A percentile compares a stretch with the other conserved stretches of the same genome.
Conservation (phyloP, 2,888 invertebrate species). For the Drosophila villosipedis region DNA sequence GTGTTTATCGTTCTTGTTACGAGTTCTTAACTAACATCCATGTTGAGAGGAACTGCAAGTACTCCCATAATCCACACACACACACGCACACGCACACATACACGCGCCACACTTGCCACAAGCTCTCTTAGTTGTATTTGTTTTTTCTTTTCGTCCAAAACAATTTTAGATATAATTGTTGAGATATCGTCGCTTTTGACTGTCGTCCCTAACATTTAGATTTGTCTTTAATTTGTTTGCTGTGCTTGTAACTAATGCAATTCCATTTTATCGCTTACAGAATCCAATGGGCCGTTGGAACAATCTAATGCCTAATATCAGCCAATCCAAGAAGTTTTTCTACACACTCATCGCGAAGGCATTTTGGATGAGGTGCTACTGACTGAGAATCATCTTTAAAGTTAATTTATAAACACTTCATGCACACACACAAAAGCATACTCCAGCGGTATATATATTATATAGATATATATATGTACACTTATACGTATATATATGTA, state of each 20-base stretch:
- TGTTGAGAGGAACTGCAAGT: constrained; percentile 9
- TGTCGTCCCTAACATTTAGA: constrained; percentile 35
- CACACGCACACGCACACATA: constrained; percentile 4
- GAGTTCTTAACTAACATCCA: constrained; percentile 25
- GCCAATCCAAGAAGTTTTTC: constrained; percentile 56
- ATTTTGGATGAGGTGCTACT: constrained; percentile 56
- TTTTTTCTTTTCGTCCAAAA: not conserved
- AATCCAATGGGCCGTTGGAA: constrained; percentile 13
- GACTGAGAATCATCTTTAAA: constrained; percentile 77
- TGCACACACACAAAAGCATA: constrained; percentile 35
- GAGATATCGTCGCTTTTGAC: constrained; percentile 28
- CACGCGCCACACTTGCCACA: constrained; percentile 2
- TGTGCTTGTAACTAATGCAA: not conserved
- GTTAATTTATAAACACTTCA: constrained; percentile 34
- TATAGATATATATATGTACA: constrained; percentile 4
- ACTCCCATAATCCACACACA: constrained; percentile 16
- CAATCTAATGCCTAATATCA: constrained; percentile 54
- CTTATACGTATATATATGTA: constrained; percentile 8
- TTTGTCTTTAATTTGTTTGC: not conserved
- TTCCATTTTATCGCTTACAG: constrained; percentile 27
- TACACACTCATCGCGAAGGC: constrained; percentile 45
- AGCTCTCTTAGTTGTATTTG: constrained; percentile 15
- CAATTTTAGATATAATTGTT: constrained; percentile 12
- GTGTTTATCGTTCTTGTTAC: constrained; percentile 27
- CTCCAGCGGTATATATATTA: not conserved